Evolutionary conservation across 2,888 invertebrate genomes (phyloP).

Genomic region (Nebria brevicollis): DNA sequence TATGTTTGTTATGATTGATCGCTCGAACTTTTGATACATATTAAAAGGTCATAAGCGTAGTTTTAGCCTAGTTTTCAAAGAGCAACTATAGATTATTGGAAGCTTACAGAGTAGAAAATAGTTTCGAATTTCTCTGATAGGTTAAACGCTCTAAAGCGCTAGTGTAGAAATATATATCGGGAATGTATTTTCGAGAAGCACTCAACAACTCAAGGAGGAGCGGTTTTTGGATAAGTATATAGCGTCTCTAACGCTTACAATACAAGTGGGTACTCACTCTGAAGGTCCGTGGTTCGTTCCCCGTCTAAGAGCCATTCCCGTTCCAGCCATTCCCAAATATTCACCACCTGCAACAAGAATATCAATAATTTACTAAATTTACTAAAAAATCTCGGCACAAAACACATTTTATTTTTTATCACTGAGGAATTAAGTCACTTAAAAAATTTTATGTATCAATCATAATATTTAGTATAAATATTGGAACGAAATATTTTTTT

Average conservation of each 20-base stretch:
- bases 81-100: background rate
- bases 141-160: background rate
- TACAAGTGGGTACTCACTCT: slow-evolving; percentile 69
- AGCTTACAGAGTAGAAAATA: background rate
- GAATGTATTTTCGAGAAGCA: background rate
- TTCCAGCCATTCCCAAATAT: slow-evolving; percentile 72
- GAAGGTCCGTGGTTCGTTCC: slow-evolving; percentile 76
- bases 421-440: no score
- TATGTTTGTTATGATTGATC: background rate
- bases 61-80: background rate
- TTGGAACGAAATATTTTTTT: no score
- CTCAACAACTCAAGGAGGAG: background rate
- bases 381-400: no score
- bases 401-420: no score
- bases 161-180: background rate
- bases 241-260: background rate
- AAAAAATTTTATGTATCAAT: no score
- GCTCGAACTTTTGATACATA: background rate
- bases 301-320: slow-evolving; percentile 79
- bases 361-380: slow-evolving; percentile 10
- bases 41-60: background rate
- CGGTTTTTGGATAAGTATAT: background rate
- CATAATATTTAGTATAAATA: no score
- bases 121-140: background rate
- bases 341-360: slow-evolving; percentile 63